Evolutionary conservation across 2,113 vertebrate species (phyloP), one percentile per base, ranked within the genome.

Genomic region (Elanus axillaris): DNA sequence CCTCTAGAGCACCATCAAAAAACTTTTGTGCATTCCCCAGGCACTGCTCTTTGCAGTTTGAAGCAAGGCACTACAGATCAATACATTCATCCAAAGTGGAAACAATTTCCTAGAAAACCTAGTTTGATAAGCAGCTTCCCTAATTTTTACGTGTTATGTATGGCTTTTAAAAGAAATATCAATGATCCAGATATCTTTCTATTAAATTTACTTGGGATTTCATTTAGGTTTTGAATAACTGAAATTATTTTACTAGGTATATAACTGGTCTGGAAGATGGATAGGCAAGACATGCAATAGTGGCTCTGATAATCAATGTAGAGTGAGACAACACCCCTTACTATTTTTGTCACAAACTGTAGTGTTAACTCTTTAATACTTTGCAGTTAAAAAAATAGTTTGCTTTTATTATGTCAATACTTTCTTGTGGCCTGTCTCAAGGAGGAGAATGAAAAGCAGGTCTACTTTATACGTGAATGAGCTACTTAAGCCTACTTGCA

Each of bases 61-160:
- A 96, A 95, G 59, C 68, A 93, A 23, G 71, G 52, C 29, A 63
- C 76, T 90, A 69, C 63, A 95, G 83, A 95, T 93, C 71, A 94
- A 79, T 67, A 78, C 40, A n/a, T 92, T 95, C 56, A 66, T 90
- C 69, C 76, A 78, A 86, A 91, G 59, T 90, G 31, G 68, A 93
- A 97, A 93, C 31, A 11, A 55, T 79, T 94, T 87, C 75, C 88
- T 91, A 91, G 96, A 94, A 90, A 95, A 81, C 20, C 27, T 92
- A 62, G 62, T 73, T 85, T 90, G 58, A 52, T 85, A 89, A 82
- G 86, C 9, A 94, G 17, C 22, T 88, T 60, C 60, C 31, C 31
- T 42, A 27, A 21, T 84, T 67, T 94, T 87, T 63, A 20, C 25
- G 3, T 62, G 50, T 25, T 78, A 27, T 32, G 8, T 48, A 31